Base-by-base conservation (phyloP, 2,113 vertebrate genomes). In the Kryptolebias marmoratus region DNA sequence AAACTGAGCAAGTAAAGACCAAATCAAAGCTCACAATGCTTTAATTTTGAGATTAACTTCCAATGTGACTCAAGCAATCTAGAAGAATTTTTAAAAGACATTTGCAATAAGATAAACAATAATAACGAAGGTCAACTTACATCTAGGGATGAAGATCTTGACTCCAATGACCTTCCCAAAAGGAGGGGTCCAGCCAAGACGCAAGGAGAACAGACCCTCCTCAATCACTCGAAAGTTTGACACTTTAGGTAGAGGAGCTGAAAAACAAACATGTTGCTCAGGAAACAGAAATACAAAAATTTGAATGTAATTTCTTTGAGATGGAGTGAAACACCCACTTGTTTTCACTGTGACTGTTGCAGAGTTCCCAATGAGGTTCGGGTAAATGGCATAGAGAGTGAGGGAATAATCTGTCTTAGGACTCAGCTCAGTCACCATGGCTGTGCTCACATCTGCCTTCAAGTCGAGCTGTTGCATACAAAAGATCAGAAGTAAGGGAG, bases 151-250 rank as follows among this genome's bases (percentile, higher is more conserved):
- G 87, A 93, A 94, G 89, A 97, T 92, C 90, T 95, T 96, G 87
- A 95, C 96, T 71, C 93, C 93, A 4, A 93, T 72, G 36, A 95
- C 83, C 45, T 94, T 95, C 49, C 91, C 95, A 1, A 91, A 70
- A 0, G 95, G 92, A 52, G 89, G 87, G 0, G 95, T 95, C 96
- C 96, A 97, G 64, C 94, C 94, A 45, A 96, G 85, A 54, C 94
- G 96, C 66, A 97, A 89, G 54, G 93, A 94, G 82, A 92, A 96
- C 53, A 94, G 87, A 44, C 95, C 95, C 78, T 95, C 95, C 78
- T 97, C 96, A n/a, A 94, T 90, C 45, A 97, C 91, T 11, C 95
- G 94, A 88, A 96, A 97, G 88, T 97, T 95, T 28, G 93, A 93
- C 64, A 97, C 95, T 0, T 84, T 91, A 18, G 96, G 94, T 30